These are phyloP conservation scores for Tricholauxania praeusta DNA, from an alignment of 2,888 invertebrate genomes.

Conservation along the genomic window DNA sequence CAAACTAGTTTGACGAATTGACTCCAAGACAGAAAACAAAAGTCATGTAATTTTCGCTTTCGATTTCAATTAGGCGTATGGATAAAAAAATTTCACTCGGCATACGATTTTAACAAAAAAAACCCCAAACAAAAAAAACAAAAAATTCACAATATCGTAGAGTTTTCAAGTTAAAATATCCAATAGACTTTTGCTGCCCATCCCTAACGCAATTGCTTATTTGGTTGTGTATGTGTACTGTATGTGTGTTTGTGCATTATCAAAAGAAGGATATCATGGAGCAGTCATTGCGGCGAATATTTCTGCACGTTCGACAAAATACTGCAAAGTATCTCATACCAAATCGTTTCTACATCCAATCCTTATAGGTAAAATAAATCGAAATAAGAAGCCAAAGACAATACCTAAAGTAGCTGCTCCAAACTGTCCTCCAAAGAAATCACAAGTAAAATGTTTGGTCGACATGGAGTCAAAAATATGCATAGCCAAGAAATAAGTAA, in stretches of 20 bases:
- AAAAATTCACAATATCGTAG: too few species aligned
- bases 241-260: background rate
- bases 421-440: slow-evolving; percentile 6
- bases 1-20: too few species aligned
- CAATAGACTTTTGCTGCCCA: background rate
- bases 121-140: too few species aligned
- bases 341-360: background rate
- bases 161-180: too few species aligned
- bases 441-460: slow-evolving; percentile 9
- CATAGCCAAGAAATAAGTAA: background rate
- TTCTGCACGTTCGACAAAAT: slow-evolving; percentile 24
- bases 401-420: background rate
- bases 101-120: too few species aligned
- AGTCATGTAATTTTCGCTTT: too few species aligned
- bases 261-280: background rate
- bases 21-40: too few species aligned
- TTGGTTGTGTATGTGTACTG: background rate
- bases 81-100: too few species aligned
- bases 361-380: background rate
- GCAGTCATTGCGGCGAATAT: slow-evolving; percentile 24
- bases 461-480: slow-evolving; percentile 1
- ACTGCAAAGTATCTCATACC: background rate
- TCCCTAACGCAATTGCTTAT: background rate
- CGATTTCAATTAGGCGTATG: too few species aligned
- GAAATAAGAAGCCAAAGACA: slow-evolving; percentile 3